Evolutionary conservation across 2,888 invertebrate genomes (phyloP), one percentile per base, ranked within the genome.

Genomic region (Heteromurus nitidus): DNA sequence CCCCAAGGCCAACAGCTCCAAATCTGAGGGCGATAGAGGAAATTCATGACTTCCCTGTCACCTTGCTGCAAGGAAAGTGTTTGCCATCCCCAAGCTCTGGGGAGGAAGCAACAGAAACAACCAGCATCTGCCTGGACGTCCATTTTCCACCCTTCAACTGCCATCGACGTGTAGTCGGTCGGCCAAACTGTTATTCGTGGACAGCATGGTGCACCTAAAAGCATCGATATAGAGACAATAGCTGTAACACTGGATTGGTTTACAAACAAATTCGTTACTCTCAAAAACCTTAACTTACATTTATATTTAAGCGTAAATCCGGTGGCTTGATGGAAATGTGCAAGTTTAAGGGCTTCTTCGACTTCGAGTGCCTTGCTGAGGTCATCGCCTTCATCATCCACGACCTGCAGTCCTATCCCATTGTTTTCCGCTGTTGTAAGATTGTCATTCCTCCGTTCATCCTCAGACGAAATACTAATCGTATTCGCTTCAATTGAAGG

Each of bases 31-130:
- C 50, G 28, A 18, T 75, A 75, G 1, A 65, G 55, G n/a, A 75
- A 75, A 28, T 28, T 65, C 5, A 75, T 13, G 1, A 75, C n/a
- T 18, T 75, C 67, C 13, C 3, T 13, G 9, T 28, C 65, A 28
- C 18, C 18, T 3, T 20, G 31, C 22, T 22, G 26, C 55, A 65
- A 65, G 13, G 30, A 42, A 3, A 75, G 50, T 0, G 53, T 67
- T 31, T 75, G 64, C 65, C 53, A 65, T 13, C 20, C 18, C 13
- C 42, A n/a, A 0, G 70, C 9, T 50, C n/a, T 31, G 0, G 69
- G 60, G 2, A 67, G 1, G n/a, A 20, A 75, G 36, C 75, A 75
- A 55, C 75, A 75, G 55, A 26, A 67, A 20, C 65, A 75, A 11
- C 64, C 64, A 7, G 31, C 30, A 3, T 65, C 28, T 16, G 64